Conservation (phyloP, 1,140 invertebrate species). For the Aphelenchoides fujianensis region DNA sequence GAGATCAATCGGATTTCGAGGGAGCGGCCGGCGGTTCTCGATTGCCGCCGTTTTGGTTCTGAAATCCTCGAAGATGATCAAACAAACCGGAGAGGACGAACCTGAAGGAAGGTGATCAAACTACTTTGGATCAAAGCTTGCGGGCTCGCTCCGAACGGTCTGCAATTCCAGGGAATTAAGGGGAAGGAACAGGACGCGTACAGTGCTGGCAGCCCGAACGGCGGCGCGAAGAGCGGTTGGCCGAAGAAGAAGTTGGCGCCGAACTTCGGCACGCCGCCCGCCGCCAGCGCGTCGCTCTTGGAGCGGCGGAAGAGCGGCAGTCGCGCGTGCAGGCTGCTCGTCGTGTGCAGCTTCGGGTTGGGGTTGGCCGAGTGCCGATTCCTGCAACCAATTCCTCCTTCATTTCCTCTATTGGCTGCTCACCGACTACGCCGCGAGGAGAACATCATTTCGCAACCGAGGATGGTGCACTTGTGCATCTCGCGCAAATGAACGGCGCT, state of each 20-base stretch:
- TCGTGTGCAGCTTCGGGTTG: conserved; percentile 46
- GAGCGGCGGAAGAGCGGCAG: conserved; percentile 12
- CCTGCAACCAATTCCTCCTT: conserved; percentile 20
- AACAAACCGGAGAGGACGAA: too few relatives aligned
- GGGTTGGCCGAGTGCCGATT: conserved; percentile 48
- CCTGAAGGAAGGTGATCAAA: conserved; percentile 1
- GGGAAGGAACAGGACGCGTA: too few relatives aligned
- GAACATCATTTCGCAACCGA: conserved; percentile 99
- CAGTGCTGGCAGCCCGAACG: neutral
- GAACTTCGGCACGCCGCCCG: neutral
- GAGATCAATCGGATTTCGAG: conserved; percentile 1
- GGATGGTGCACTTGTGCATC: conserved; percentile 93
- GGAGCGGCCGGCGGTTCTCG: neutral
- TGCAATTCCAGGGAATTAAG: neutral
- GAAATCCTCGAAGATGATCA: neutral
- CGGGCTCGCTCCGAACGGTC: neutral
- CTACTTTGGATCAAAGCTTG: conserved; percentile 9
- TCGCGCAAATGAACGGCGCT: conserved; percentile 95
- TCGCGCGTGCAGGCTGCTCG: conserved; percentile 9
- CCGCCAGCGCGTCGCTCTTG: neutral
- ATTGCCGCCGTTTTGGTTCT: neutral
- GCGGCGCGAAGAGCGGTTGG: neutral
- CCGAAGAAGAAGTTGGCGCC: neutral
- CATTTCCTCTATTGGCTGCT: neutral
- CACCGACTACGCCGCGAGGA: conserved; percentile 40